phyloP scores from a whole-genome alignment of 2,797 vertebrate species.

The Lindbergichthys nudifrons region DNA sequence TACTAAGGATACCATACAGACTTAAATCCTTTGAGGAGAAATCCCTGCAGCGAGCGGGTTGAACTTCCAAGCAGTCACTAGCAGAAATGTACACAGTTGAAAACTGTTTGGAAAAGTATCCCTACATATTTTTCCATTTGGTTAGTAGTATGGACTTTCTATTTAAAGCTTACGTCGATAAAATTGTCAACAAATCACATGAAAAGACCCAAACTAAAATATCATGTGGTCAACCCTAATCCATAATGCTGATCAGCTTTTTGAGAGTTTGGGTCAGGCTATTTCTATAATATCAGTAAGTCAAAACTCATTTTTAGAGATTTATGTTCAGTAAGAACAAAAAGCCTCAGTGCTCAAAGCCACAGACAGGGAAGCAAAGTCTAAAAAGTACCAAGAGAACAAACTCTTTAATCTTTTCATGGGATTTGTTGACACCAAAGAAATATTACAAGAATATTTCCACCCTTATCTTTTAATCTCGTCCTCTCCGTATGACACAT shows the following conservation, averaged over 20 bases:
- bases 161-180: too few relatives aligned
- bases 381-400: not conserved
- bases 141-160: not conserved
- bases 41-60: not conserved
- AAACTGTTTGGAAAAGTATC: not conserved
- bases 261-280: too few relatives aligned
- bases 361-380: not conserved
- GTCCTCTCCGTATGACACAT: conserved; percentile 2
- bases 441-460: not conserved
- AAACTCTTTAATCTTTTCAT: not conserved
- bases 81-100: not conserved
- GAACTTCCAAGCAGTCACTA: not conserved
- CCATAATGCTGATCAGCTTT: too few relatives aligned
- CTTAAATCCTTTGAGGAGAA: not conserved
- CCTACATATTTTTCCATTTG: not conserved
- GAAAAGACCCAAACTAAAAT: not conserved
- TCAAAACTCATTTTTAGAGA: not conserved
- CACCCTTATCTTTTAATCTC: conserved; percentile 11
- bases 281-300: too few relatives aligned
- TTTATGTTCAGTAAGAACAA: not conserved
- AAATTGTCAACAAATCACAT: too few relatives aligned
- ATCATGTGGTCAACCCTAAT: not conserved
- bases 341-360: not conserved
- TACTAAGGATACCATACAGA: not conserved
- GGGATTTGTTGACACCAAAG: not conserved